phyloP scores from a whole-genome alignment of 2,113 vertebrate species.

The Siniperca knerii region DNA sequence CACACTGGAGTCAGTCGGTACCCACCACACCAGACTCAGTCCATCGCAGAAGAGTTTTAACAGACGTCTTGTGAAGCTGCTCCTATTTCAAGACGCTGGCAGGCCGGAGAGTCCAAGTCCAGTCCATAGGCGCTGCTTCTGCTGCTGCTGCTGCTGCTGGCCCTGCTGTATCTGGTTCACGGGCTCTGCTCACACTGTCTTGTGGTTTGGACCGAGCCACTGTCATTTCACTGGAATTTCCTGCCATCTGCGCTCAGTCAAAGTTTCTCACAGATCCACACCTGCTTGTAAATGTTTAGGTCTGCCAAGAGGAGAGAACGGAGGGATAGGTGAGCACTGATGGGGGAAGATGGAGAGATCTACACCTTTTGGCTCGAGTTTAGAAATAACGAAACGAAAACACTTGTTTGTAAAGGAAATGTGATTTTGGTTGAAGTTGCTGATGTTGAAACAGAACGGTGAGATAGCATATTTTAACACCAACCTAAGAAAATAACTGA shows the following conservation, averaged over 20 bases:
- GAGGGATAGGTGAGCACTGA: constrained; percentile 52
- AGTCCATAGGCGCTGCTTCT: constrained; percentile 31
- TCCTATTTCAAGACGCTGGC: constrained; percentile 69
- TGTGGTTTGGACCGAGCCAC: constrained; percentile 76
- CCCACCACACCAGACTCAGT: constrained; percentile 46
- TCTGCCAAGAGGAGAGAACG: constrained; percentile 41
- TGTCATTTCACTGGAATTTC: constrained; percentile 82
- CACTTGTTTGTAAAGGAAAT: neutral
- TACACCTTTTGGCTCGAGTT: neutral
- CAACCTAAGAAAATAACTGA: neutral
- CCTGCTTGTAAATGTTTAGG: constrained; percentile 75
- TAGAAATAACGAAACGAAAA: neutral
- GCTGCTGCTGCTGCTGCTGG: neutral
- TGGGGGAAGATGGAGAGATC: neutral
- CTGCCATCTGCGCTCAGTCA: constrained; percentile 75
- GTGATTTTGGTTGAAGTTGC: neutral
- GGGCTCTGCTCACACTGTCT: constrained; percentile 63
- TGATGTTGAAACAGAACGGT: neutral
- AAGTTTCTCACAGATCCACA: constrained; percentile 78
- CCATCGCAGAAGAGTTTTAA: constrained; percentile 56
- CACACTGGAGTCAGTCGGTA: constrained; percentile 36
- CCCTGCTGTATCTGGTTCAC: constrained; percentile 55
- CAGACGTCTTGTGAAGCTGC: constrained; percentile 56
- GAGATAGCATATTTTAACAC: neutral
- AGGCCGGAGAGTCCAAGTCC: constrained; percentile 11